Evolutionary conservation across 2,888 invertebrate species (phyloP).

Genomic region (Lasioglossum leucozonium): DNA sequence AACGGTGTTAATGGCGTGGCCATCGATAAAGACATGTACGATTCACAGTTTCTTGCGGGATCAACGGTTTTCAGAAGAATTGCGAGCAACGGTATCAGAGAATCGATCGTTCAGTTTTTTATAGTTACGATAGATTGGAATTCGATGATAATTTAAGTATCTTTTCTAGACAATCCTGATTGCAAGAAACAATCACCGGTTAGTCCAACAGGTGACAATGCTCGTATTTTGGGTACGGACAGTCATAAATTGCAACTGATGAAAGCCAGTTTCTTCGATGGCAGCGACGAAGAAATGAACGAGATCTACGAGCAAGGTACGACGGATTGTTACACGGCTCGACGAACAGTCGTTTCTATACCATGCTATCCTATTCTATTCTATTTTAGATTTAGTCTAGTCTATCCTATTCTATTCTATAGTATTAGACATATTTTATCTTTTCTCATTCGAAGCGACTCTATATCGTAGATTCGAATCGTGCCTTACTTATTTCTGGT

Average conservation of each 20-base stretch:
- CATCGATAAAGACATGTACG: conserved; percentile 19
- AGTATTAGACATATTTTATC: not conserved
- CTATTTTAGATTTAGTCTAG: not conserved
- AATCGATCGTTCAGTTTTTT: not conserved
- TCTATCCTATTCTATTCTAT: too few species aligned
- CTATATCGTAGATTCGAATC: conserved; percentile 33
- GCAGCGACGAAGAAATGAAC: conserved; percentile 77
- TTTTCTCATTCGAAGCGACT: not conserved
- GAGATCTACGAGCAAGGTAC: conserved; percentile 44
- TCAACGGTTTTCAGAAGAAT: not conserved
- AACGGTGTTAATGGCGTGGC: not conserved
- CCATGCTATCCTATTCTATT: not conserved
- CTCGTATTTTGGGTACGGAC: conserved; percentile 87
- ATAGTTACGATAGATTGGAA: not conserved
- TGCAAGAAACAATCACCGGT: conserved; percentile 77
- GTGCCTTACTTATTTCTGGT: conserved; percentile 5
- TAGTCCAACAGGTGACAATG: conserved; percentile 88
- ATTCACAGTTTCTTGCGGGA: not conserved
- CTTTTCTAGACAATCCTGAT: conserved; percentile 68
- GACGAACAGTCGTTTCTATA: not conserved
- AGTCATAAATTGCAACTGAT: conserved; percentile 91
- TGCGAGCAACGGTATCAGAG: conserved; percentile 5
- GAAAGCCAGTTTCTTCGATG: conserved; percentile 92
- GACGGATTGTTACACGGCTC: not conserved
- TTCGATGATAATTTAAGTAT: not conserved